Evolutionary conservation across 2,888 invertebrate species (phyloP).

Genomic region (Incurvaria masculella): DNA sequence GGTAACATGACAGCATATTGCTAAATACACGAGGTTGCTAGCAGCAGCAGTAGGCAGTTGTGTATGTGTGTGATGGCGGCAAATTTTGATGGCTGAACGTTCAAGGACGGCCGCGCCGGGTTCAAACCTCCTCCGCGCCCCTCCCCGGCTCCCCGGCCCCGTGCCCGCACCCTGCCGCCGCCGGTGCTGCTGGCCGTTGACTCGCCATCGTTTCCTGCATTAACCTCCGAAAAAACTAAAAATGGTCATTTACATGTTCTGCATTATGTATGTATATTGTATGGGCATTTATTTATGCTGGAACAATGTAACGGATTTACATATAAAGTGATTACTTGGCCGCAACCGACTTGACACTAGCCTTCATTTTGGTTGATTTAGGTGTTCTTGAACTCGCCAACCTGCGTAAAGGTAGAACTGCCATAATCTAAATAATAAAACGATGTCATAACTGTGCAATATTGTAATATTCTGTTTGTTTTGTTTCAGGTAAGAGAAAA

Average conservation of each 20-base stretch:
- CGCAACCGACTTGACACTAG: too few species aligned
- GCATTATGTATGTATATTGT: slow-evolving; percentile 13
- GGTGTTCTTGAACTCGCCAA: background rate
- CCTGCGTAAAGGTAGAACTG: too few species aligned
- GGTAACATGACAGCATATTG: too few species aligned
- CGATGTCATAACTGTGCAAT: too few species aligned
- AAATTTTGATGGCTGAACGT: slow-evolving; percentile 35
- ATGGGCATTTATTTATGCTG: slow-evolving; percentile 36
- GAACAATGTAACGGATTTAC: slow-evolving; percentile 37
- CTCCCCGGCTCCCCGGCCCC: slow-evolving; percentile 38
- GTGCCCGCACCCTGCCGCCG: background rate
- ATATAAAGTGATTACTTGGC: slow-evolving; percentile 29
- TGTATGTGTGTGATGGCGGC: slow-evolving; percentile 27
- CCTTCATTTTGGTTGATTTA: background rate
- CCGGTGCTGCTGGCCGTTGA: slow-evolving; percentile 41
- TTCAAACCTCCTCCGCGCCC: slow-evolving; percentile 47
- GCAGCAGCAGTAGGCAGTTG: background rate
- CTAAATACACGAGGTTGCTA: too few species aligned
- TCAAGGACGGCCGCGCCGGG: slow-evolving; percentile 50
- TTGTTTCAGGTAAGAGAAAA: too few species aligned
- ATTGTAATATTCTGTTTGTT: too few species aligned
- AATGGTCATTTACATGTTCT: slow-evolving; percentile 28
- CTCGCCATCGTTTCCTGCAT: slow-evolving; percentile 43
- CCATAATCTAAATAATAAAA: too few species aligned
- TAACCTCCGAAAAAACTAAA: slow-evolving; percentile 30